Evolutionary conservation across 2,113 vertebrate species (phyloP).

Genomic region (Prionailurus viverrinus): DNA sequence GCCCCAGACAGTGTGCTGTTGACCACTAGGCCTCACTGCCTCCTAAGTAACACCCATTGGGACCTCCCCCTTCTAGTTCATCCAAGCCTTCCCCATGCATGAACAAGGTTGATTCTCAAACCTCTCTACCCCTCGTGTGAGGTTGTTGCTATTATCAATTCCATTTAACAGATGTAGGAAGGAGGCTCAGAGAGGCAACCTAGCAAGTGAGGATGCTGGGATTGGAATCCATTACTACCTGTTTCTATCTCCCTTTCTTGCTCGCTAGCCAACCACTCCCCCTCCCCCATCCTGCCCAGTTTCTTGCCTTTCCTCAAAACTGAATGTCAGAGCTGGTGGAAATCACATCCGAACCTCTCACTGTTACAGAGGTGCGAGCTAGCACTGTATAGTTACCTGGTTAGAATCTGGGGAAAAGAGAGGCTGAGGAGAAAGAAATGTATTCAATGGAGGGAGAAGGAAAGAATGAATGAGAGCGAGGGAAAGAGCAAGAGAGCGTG

Average conservation of each 20-base stretch:
- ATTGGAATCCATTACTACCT: neutral
- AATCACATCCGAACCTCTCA: neutral
- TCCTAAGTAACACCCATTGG: neutral
- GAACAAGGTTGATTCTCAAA: neutral
- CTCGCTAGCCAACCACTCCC: neutral
- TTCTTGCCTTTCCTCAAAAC: conserved; percentile 21
- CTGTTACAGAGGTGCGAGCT: conserved; percentile 2
- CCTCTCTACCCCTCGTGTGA: neutral
- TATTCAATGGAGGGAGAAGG: conserved; percentile 2
- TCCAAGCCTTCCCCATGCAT: neutral
- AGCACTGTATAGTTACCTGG: neutral
- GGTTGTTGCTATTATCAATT: neutral
- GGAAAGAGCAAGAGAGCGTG: neutral
- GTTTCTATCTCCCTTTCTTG: neutral
- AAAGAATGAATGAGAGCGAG: neutral
- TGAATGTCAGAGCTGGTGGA: neutral
- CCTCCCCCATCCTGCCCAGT: neutral
- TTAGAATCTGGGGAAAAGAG: neutral
- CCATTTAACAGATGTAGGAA: neutral
- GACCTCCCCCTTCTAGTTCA: neutral
- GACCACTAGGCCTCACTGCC: neutral
- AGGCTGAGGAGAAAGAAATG: neutral
- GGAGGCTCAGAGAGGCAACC: neutral
- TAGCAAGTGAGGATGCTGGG: neutral
- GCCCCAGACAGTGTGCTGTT: neutral